Evolutionary conservation across 1,140 invertebrate species (phyloP).

Genomic region (Akabosia matsudoensis): DNA sequence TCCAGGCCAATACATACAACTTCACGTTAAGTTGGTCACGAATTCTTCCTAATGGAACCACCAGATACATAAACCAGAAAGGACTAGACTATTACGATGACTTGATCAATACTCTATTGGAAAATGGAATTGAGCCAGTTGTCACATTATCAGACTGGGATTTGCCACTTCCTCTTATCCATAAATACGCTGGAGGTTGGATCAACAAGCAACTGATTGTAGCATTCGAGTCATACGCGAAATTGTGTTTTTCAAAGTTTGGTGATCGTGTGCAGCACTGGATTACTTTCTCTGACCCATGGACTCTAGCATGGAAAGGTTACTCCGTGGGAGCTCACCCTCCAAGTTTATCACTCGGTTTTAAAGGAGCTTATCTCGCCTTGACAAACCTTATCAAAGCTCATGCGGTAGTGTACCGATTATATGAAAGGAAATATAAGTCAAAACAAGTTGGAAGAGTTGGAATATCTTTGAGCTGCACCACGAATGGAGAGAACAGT

Average conservation of each 20-base stretch:
- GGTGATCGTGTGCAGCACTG: conserved; percentile 52
- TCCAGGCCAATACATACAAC: conserved; percentile 35
- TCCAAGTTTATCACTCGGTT: conserved; percentile 14
- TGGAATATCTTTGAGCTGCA: background rate
- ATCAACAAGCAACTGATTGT: conserved; percentile 36
- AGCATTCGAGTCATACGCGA: conserved; percentile 48
- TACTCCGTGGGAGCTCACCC: conserved; percentile 47
- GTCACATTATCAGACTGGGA: conserved; percentile 54
- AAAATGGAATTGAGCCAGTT: conserved; percentile 44
- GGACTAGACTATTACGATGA: conserved; percentile 51
- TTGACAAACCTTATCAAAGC: conserved; percentile 19
- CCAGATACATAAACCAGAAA: conserved; percentile 44
- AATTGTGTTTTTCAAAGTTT: conserved; percentile 50
- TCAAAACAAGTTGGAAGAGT: conserved; percentile 15
- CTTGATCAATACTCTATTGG: conserved; percentile 45
- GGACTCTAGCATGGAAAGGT: conserved; percentile 45
- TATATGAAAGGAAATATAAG: conserved; percentile 21
- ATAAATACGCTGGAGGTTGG: conserved; percentile 44
- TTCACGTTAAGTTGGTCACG: conserved; percentile 50
- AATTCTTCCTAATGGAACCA: conserved; percentile 48
- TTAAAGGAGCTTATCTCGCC: background rate
- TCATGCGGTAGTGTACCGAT: conserved; percentile 15
- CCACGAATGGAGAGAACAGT: background rate
- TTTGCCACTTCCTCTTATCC: conserved; percentile 46
- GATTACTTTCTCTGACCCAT: conserved; percentile 54